Evolutionary conservation across 2,888 invertebrate genomes (phyloP), one percentile per base, ranked within the genome.

Genomic region (Rhagium mordax): DNA sequence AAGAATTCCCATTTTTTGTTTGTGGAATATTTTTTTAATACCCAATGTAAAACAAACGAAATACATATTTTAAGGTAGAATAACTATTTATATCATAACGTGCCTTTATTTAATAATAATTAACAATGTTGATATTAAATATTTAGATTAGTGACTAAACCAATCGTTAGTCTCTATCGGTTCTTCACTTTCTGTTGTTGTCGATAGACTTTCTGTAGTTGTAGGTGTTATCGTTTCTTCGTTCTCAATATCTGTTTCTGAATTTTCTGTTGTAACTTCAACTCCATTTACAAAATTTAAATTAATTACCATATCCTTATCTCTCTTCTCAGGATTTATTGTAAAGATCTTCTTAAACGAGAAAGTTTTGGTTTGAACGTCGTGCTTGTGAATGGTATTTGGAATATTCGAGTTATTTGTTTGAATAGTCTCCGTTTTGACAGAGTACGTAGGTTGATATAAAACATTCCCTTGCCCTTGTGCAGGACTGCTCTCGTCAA

Each of bases 271-370:
- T 7, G 79, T 78, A n/a, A 81, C 77, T 70, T 75, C 74, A 27
- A 75, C 78, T 10, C 82, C 82, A 69, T 82, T 82, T 13, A 81
- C 70, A n/a, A 81, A 75, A 75, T 80, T 78, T 16, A 82, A 66
- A 57, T 78, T 79, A 4, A 82, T 70, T 7, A 76, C 76, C 18
- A 72, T 48, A 33, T 71, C 57, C 13, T 41, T 41, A 20, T 70
- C 61, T 18, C 71, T 57, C 3, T 70, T 67, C 20, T 55, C 62
- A 13, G 76, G 76, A 70, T 74, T 70, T 18, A 76, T 16, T 3
- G 72, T 74, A 47, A 72, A 76, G 0, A 72, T 76, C 27, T 71
- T 76, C 21, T 74, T 76, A 49, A 76, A 74, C 0, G 71, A 64
- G 13, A 61, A 72, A 15, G 61, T 53, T 27, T 74, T 73, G 8